A percentile compares a stretch with the other conserved stretches of the same genome.
Conservation (phyloP, 2,888 invertebrate genomes). For the Drosophila robusta region DNA sequence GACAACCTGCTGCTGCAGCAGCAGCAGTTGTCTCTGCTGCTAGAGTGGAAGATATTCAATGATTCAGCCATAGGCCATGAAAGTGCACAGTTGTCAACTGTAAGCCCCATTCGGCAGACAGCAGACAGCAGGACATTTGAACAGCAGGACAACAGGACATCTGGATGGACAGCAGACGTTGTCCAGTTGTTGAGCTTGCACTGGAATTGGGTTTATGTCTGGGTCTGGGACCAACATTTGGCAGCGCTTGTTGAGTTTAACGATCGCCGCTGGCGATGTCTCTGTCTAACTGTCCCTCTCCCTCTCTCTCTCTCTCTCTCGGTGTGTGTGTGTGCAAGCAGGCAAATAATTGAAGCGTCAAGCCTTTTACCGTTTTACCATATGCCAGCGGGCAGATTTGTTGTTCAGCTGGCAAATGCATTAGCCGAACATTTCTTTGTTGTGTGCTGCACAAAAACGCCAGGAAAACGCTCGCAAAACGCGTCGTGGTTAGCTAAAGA, state of each 20-base stretch:
- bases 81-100: slow-evolving; percentile 75
- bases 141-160: slow-evolving; percentile 11
- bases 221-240: slow-evolving; percentile 27
- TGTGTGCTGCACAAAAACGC: neutral
- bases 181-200: slow-evolving; percentile 14
- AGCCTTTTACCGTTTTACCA: slow-evolving; percentile 47
- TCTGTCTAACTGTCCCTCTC: slow-evolving; percentile 10
- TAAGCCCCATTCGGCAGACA: slow-evolving; percentile 36
- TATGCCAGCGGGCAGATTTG: slow-evolving; percentile 40
- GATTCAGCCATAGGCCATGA: slow-evolving; percentile 63
- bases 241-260: slow-evolving; percentile 57
- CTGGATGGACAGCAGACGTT: slow-evolving; percentile 4
- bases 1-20: slow-evolving; percentile 66
- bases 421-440: slow-evolving; percentile 24
- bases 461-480: neutral
- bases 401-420: slow-evolving; percentile 40
- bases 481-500: neutral
- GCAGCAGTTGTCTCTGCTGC: slow-evolving; percentile 22
- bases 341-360: slow-evolving; percentile 68
- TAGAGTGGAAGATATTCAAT: slow-evolving; percentile 56
- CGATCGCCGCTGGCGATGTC: slow-evolving; percentile 63
- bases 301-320: neutral
- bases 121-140: slow-evolving; percentile 5
- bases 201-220: slow-evolving; percentile 11
- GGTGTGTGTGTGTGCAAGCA: slow-evolving; percentile 28